phyloP scores from a whole-genome alignment of 2,113 vertebrate genomes.

The Antennarius striatus region DNA sequence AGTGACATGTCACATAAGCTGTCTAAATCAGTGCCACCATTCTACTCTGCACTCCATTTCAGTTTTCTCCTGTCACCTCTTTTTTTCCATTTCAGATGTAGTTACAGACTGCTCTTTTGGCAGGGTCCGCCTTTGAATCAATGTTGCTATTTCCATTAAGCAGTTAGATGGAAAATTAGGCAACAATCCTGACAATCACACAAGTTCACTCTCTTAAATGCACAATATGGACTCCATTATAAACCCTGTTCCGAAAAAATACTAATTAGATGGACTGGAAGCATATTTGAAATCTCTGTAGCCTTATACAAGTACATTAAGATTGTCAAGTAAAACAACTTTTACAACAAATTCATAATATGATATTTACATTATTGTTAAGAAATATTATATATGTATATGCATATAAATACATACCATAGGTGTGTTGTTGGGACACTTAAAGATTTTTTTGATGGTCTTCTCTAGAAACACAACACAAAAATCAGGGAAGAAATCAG shows the following conservation, averaged over 20 bases:
- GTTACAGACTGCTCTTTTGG: slow-evolving; percentile 52
- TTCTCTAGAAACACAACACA: slow-evolving; percentile 65
- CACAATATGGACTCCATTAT: slow-evolving; percentile 38
- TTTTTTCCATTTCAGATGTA: slow-evolving; percentile 43
- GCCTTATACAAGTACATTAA: background rate
- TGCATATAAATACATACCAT: slow-evolving; percentile 56
- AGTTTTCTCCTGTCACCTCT: slow-evolving; percentile 9
- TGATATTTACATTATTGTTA: no score
- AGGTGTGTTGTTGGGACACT: slow-evolving; percentile 30
- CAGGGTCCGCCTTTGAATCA: slow-evolving; percentile 44
- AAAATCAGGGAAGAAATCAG: slow-evolving; percentile 19
- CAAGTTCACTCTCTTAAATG: slow-evolving; percentile 31
- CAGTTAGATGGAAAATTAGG: slow-evolving; percentile 66
- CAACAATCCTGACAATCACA: slow-evolving; percentile 59
- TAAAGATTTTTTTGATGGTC: slow-evolving; percentile 53
- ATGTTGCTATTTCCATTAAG: slow-evolving; percentile 65
- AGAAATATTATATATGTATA: background rate
- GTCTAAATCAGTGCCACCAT: slow-evolving; percentile 45
- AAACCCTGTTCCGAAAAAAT: slow-evolving; percentile 29
- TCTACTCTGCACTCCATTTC: slow-evolving; percentile 31
- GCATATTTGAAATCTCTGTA: background rate
- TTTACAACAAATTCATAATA: no score
- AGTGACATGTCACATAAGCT: slow-evolving; percentile 21
- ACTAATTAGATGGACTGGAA: slow-evolving; percentile 12
- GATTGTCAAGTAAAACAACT: no score